These are phyloP conservation scores for Gallinago stenura DNA, from an alignment of 2,797 vertebrate species.

Conservation along the genomic window DNA sequence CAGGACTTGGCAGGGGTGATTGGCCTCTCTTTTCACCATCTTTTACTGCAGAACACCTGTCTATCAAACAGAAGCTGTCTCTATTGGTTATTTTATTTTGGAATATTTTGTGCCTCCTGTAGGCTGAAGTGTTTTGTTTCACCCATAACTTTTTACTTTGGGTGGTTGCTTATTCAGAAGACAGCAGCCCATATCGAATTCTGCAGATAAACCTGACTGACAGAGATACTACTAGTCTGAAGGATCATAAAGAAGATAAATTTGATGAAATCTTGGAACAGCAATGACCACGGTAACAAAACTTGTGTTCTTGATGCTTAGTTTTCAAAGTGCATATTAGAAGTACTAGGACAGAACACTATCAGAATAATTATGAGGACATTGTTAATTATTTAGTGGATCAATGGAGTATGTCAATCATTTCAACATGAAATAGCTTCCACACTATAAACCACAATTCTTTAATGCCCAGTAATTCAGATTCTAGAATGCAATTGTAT, in stretches of 20 bases:
- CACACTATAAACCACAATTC: slow-evolving; percentile 36
- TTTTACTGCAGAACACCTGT: not conserved
- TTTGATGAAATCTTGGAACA: not conserved
- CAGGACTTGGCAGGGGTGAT: not conserved
- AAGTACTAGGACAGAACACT: not conserved
- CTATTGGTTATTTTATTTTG: not conserved
- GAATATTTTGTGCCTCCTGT: not conserved
- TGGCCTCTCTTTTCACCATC: not conserved
- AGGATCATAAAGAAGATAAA: not conserved
- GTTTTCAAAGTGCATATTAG: not conserved
- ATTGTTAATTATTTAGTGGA: slow-evolving; percentile 49
- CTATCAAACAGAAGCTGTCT: not conserved
- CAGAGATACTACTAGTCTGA: not conserved
- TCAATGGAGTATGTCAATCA: slow-evolving; percentile 34
- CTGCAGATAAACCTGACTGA: not conserved
- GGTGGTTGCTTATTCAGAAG: not conserved
- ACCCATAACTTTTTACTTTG: not conserved
- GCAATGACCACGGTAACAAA: not conserved
- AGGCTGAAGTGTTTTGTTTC: not conserved
- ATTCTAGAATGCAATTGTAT: not conserved
- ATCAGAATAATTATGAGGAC: not conserved
- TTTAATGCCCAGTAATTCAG: slow-evolving; percentile 29
- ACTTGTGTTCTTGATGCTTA: not conserved
- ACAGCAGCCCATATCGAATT: not conserved
- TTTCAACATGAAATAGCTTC: slow-evolving; percentile 6